phyloP scores from a whole-genome alignment of 2,888 invertebrate genomes.

The Leptothorax acervorum region DNA sequence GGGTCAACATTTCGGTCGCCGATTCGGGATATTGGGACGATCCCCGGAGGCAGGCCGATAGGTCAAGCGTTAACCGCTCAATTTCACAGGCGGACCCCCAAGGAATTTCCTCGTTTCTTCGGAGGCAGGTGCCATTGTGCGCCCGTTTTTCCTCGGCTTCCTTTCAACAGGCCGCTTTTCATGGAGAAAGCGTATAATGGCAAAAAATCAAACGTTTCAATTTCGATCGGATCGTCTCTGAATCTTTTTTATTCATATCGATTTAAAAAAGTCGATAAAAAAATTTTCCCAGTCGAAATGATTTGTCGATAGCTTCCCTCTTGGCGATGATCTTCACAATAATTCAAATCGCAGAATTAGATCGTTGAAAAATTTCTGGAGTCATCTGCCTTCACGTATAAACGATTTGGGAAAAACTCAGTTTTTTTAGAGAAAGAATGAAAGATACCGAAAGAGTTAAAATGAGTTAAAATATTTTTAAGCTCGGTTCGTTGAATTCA shows the following conservation, averaged over 20 bases:
- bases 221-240: conserved; percentile 42
- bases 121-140: conserved; percentile 68
- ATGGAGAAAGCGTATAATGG: conserved; percentile 47
- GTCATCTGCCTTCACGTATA: background rate
- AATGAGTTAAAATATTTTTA: background rate
- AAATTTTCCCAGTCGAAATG: conserved; percentile 8
- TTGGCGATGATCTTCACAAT: background rate
- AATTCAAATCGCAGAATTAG: conserved; percentile 3
- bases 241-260: conserved; percentile 8
- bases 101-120: conserved; percentile 60
- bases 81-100: conserved; percentile 80
- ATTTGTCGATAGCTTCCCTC: conserved; percentile 48
- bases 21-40: conserved; percentile 52
- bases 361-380: background rate
- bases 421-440: background rate
- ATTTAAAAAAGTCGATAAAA: conserved; percentile 17
- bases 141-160: conserved; percentile 43
- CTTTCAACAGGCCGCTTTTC: conserved; percentile 35
- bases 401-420: background rate
- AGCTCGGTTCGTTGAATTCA: background rate
- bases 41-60: conserved; percentile 48
- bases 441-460: background rate
- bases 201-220: conserved; percentile 61
- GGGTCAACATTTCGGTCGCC: conserved; percentile 68
- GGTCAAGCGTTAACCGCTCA: conserved; percentile 83